phyloP scores from a whole-genome alignment of 2,113 vertebrate species.

The Henicopernis longicauda region DNA sequence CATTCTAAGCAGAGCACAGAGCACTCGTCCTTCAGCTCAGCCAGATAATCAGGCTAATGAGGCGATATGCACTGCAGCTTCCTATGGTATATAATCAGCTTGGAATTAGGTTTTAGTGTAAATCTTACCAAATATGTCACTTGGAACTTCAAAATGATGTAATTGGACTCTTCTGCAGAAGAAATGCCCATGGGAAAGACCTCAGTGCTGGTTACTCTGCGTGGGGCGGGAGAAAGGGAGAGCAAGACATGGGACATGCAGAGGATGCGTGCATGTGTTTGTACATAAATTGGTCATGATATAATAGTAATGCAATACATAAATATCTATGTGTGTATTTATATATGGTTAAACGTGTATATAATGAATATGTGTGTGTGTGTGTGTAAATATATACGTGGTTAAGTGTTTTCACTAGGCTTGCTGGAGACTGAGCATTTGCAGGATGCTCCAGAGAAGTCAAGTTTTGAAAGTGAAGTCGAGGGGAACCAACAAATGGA shows the following conservation, averaged over 20 bases:
- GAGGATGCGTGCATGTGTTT: background rate
- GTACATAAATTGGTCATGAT: background rate
- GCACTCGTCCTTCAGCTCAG: background rate
- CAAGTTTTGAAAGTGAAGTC: background rate
- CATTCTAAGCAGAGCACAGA: background rate
- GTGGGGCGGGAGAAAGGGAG: background rate
- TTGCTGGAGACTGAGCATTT: background rate
- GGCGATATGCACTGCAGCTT: accelerated
- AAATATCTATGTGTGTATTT: background rate
- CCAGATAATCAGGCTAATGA: background rate
- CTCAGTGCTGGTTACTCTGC: background rate
- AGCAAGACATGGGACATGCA: accelerated
- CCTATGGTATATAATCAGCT: background rate
- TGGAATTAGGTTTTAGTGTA: background rate
- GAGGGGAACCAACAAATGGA: background rate
- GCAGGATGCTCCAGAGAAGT: background rate
- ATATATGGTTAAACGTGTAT: background rate
- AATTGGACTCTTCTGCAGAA: background rate
- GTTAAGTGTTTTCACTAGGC: background rate
- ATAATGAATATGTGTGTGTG: background rate
- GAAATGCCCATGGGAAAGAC: background rate
- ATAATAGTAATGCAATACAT: background rate
- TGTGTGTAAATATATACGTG: no score
- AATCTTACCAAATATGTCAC: background rate
- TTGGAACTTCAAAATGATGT: background rate